Conservation (phyloP, 2,113 vertebrate species). For the Oryzias melastigma region DNA sequence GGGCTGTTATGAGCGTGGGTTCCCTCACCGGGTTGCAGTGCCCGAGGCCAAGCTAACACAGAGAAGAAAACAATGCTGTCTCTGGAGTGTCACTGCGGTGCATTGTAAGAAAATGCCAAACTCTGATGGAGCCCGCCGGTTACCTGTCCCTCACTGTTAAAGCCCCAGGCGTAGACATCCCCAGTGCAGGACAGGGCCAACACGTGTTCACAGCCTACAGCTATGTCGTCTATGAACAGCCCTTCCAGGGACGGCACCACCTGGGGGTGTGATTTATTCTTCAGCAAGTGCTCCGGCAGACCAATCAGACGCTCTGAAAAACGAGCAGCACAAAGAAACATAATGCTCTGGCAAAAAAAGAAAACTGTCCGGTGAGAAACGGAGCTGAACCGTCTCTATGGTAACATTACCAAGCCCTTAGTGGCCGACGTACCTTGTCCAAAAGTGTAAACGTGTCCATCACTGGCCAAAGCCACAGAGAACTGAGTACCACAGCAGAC, state of each 20-base stretch:
- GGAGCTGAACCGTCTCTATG: too few species aligned
- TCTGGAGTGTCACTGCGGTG: not conserved
- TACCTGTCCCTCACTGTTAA: slow-evolving; percentile 84
- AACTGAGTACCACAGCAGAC: slow-evolving; percentile 81
- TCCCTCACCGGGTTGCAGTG: slow-evolving; percentile 79
- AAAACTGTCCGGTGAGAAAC: too few species aligned
- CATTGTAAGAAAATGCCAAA: not conserved
- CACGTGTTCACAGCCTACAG: slow-evolving; percentile 80
- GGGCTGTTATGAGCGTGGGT: slow-evolving; percentile 68
- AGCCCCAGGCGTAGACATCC: slow-evolving; percentile 81
- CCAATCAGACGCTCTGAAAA: slow-evolving; percentile 78
- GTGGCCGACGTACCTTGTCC: slow-evolving; percentile 74
- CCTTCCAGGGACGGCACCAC: slow-evolving; percentile 78
- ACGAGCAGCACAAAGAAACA: slow-evolving; percentile 3
- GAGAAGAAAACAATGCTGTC: not conserved
- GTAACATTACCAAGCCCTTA: too few species aligned
- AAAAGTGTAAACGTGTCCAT: slow-evolving; percentile 81
- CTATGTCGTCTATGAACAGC: slow-evolving; percentile 78
- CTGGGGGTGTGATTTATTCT: slow-evolving; percentile 79
- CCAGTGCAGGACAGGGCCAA: slow-evolving; percentile 77
- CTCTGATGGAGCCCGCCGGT: not conserved
- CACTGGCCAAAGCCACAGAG: slow-evolving; percentile 75
- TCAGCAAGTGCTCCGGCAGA: slow-evolving; percentile 79
- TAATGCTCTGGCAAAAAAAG: not conserved
- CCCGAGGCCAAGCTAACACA: slow-evolving; percentile 76